Base-by-base conservation (phyloP, 92 coral and sea anemone genomes). In the Epizoanthus scotinus region DNA sequence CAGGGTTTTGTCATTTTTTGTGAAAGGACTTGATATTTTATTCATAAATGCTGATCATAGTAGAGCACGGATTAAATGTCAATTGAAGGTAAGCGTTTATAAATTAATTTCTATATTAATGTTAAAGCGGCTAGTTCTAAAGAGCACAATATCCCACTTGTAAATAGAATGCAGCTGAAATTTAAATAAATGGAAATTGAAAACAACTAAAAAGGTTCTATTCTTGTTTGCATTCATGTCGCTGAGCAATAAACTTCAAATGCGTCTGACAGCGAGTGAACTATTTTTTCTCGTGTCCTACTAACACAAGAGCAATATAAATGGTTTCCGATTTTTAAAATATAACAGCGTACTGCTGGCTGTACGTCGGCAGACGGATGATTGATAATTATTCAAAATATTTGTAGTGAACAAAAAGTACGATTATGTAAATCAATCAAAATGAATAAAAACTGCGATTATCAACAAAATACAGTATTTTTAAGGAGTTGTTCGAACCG, bases 131-230 rank as follows among this genome's bases (percentile, higher is more conserved):
- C 50, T 69, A 49, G 55, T 2, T 69, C 29, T 21, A 3, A 47
- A 69, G 31, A 58, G 25, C 55, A 21, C n/a, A 64, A 64, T 64
- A 64, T 64, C 31, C 28, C 36, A 27, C 38, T 34, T 27, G 40
- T 20, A 64, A 64, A 64, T 34, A 64, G 21, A 64, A 29, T 5
- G 74, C 74, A 42, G 74, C 58, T 69, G 74, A 29, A 29, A 64
- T 64, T 64, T 18, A 63, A 64, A 64, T 64, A 64, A 64, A 64
- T 29, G 70, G 40, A 25, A 63, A 4, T 63, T 25, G 67, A 9
- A 47, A 47, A 63, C 67, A 63, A 63, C 27, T 63, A 8, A 15
- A 29, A 28, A 27, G 31, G 21, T 27, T 64, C 44, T 9, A 10
- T 64, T 64, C 70, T 64, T 64, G 70, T 64, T 64, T 64, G 24